Base-by-base conservation (phyloP, 1,140 invertebrate genomes). In the Homarus americanus region DNA sequence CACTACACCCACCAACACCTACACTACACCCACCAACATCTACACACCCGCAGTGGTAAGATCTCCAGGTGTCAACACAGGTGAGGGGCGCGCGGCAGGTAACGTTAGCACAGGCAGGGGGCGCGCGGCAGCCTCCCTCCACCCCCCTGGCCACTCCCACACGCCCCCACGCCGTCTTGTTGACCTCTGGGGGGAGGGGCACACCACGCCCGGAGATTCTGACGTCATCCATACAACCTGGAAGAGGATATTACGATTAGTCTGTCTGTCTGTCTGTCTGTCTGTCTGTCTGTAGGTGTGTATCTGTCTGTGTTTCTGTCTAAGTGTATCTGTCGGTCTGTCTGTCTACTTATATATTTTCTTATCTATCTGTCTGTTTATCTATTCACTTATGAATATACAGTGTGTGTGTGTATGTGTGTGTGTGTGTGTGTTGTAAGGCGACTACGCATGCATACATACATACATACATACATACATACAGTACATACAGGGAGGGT, bases 21-120 rank as follows among this genome's bases (percentile, higher is more conserved):
- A n/a, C n/a, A n/a, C n/a, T n/a, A n/a, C n/a, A n/a, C n/a, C n/a
- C n/a, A n/a, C n/a, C 15, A 58, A 58, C 20, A 58, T 7, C 1
- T n/a, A 40, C 82, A 36, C 20, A 83, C 82, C 82, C 82, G 82
- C 82, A 83, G 34, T 63, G 63, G 82, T 66, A 83, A 24, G 82
- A 66, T 58, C 82, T 66, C 82, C 82, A 83, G 34, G 82, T 83
- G 36, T 83, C 58, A 3, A 69, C 63, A 40, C 82, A 83, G 53
- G 44, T 83, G 82, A 83, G 82, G 28, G 53, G 82, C 0, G 63
- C 36, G 4, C 53, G 36, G 82, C 82, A 83, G 58, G 82, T 66
- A 34, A 83, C 53, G 44, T 83, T 83, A 44, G 53, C 24, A 58
- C 82, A 83, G 82, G 82, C 63, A 0, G 82, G 82, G 36, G 82